phyloP scores from a whole-genome alignment of 2,888 invertebrate species.

The Amphipyra berbera region DNA sequence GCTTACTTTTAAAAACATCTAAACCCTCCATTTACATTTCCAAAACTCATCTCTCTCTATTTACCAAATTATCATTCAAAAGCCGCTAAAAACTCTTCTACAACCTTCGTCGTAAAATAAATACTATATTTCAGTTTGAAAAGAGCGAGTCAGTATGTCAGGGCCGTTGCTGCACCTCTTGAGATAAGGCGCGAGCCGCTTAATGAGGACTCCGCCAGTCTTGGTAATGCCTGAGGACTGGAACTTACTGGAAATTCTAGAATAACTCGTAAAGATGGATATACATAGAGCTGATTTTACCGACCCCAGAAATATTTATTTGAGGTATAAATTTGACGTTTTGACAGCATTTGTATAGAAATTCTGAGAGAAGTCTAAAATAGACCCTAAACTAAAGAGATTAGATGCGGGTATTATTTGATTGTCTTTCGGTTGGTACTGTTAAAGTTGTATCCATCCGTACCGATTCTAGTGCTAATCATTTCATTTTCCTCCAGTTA shows the following conservation, averaged over 20 bases:
- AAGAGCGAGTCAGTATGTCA: conserved; percentile 76
- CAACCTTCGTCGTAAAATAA: conserved; percentile 37
- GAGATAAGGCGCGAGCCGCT: conserved; percentile 63
- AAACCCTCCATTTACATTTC: too few species aligned
- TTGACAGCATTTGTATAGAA: too few species aligned
- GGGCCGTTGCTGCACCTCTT: conserved; percentile 67
- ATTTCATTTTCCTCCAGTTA: too few species aligned
- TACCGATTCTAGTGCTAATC: too few species aligned
- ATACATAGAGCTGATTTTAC: not conserved
- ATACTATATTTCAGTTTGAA: conserved; percentile 39
- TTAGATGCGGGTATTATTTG: too few species aligned
- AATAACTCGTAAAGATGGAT: not conserved
- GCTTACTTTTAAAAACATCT: too few species aligned
- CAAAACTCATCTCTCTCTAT: not conserved
- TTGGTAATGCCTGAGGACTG: conserved; percentile 48
- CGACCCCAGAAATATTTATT: too few species aligned
- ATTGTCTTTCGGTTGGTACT: too few species aligned
- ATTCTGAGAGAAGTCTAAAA: too few species aligned
- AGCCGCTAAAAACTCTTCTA: not conserved
- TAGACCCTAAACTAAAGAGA: too few species aligned
- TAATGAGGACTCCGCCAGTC: conserved; percentile 71
- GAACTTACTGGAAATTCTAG: conserved; percentile 2
- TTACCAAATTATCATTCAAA: conserved; percentile 23
- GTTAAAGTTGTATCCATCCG: too few species aligned
- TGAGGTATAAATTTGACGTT: too few species aligned